Evolutionary conservation across 2,113 vertebrate genomes (phyloP), one percentile per base, ranked within the genome.

Genomic region (Hyla sarda): DNA sequence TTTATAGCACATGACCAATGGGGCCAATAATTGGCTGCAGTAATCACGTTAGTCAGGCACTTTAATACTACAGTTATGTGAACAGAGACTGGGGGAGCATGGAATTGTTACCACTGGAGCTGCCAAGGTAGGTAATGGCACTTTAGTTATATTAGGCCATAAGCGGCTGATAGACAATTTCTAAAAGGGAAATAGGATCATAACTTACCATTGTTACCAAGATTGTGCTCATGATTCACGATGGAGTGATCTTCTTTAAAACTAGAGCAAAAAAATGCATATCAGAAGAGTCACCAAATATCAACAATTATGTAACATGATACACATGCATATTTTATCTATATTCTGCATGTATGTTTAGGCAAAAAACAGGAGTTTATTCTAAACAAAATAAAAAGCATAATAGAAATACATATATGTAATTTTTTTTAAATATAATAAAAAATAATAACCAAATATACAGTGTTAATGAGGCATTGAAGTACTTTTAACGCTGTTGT

Each of bases 191-290:
- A 25, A 48, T 13, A 2, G 37, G 45, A 19, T 82, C 19, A 0
- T n/a, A 9, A 17, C 90, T 89, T 86, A 92, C 90, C 17, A 37
- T 0, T 10, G 69, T 32, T 62, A 4, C 0, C 73, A 0, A 14
- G 3, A 72, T 30, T 0, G 0, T 16, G 81, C 0, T 82, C 50
- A 0, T 7, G 75, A 21, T 71, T 71, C 5, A 23, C 8, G 19
- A 71, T 23, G 21, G 11, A 78, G 83, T 87, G 62, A n/a, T 86
- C 28, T 1, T 52, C 17, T 45, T 83, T 88, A 6, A 6, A 14
- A 45, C 84, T 85, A 79, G n/a, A 16, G 45, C 19, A 79, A 23
- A 41, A 71, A 54, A 30, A 34, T 37, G n/a, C 14, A 69, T 34
- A n/a, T 34, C 13, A 86, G 25, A 28, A 52, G 4, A 47, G 2